Percentiles rank a stretch among this genome's conserved stretches.
Conservation (phyloP, 1,140 invertebrate genomes). For the Agraylea sexmaculata region DNA sequence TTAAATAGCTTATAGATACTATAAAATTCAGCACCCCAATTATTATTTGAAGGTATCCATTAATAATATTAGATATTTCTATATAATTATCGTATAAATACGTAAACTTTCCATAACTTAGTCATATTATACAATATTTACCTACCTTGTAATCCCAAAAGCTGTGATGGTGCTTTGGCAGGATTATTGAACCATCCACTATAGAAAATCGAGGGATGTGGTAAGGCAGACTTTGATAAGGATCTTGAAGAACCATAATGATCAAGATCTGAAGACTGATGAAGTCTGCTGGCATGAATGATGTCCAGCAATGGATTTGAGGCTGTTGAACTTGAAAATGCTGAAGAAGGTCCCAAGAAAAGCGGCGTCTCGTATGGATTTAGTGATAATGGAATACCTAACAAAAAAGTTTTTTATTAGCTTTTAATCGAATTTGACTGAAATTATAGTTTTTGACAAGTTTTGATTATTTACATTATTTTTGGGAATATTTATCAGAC, state of each 20-base stretch:
- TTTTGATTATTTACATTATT: no score
- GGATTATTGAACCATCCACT: constrained; percentile 18
- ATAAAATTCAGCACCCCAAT: no score
- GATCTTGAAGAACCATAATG: constrained; percentile 10
- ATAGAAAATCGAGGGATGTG: constrained; percentile 13
- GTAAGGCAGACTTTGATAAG: constrained; percentile 9
- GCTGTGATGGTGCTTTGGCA: constrained; percentile 14
- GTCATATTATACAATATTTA: no score
- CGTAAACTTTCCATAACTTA: no score
- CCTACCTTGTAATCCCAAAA: constrained; percentile 19
- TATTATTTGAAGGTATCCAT: no score
- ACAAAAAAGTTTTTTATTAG: no score
- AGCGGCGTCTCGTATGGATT: constrained; percentile 6
- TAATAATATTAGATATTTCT: no score
- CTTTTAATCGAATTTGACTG: no score
- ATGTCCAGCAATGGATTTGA: constrained; percentile 16
- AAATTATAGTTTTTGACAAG: no score
- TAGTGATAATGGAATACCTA: constrained; percentile 7
- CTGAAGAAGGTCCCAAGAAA: constrained; percentile 9
- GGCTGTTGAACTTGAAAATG: constrained; percentile 6
- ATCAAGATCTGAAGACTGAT: constrained; percentile 13
- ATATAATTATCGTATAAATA: no score
- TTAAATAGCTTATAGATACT: no score
- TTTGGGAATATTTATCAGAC: no score
- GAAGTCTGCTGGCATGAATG: constrained; percentile 12